phyloP scores from a whole-genome alignment of 1,140 invertebrate species.

The Listronotus bonariensis region DNA sequence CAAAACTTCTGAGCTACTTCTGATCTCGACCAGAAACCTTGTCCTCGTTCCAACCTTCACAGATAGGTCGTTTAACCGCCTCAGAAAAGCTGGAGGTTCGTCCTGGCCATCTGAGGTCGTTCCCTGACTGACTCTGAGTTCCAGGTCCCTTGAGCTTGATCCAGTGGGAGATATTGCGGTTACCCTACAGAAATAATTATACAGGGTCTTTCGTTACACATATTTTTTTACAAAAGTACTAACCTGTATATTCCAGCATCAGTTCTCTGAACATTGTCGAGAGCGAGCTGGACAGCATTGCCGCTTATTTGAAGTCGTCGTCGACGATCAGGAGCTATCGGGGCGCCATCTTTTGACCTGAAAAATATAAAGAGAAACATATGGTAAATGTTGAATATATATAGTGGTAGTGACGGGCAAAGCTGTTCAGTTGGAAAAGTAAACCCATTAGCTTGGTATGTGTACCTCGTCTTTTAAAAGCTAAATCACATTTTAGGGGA shows the following conservation, averaged over 20 bases:
- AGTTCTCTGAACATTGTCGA: conserved; percentile 60
- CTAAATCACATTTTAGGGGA: no score
- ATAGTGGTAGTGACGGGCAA: no score
- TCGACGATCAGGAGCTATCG: conserved; percentile 45
- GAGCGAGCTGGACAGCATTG: conserved; percentile 60
- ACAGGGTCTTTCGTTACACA: no score
- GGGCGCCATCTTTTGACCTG: conserved; percentile 54
- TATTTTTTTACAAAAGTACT: no score
- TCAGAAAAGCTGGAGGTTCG: conserved; percentile 76
- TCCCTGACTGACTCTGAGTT: conserved; percentile 51
- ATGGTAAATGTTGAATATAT: no score
- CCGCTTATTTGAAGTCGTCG: conserved; percentile 46
- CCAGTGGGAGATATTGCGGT: conserved; percentile 61
- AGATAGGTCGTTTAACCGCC: conserved; percentile 76
- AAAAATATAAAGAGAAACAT: conserved; percentile 5
- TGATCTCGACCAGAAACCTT: conserved; percentile 80
- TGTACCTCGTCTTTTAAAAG: no score
- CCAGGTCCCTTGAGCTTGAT: conserved; percentile 51
- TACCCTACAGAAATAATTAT: conserved; percentile 43
- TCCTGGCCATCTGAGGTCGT: conserved; percentile 60
- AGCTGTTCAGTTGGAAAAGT: no score
- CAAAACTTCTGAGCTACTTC: conserved; percentile 76
- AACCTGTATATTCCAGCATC: conserved; percentile 61
- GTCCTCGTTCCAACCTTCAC: conserved; percentile 85
- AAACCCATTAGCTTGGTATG: no score